Percentiles rank a stretch among this genome's conserved stretches.
Conservation (phyloP, 92 coral and sea anemone genomes). For the Zoanthus gigantus region DNA sequence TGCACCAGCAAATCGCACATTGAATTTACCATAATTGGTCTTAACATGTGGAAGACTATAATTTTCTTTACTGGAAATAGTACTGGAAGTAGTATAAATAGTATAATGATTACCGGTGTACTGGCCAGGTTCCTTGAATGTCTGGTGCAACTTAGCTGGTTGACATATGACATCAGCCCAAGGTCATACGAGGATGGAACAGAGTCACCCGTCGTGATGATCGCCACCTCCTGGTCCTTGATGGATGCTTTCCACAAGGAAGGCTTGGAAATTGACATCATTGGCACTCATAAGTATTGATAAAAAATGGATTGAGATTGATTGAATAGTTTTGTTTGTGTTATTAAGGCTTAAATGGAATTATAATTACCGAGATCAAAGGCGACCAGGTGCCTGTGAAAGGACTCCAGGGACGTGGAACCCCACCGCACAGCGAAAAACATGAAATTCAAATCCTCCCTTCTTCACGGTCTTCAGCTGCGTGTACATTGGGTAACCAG, state of each 20-base stretch:
- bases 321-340: neutral
- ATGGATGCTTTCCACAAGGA: slow-evolving; percentile 18
- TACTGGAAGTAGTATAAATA: no score
- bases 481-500: slow-evolving; percentile 61
- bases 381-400: slow-evolving; percentile 35
- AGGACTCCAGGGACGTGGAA: slow-evolving; percentile 39
- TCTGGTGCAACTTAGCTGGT: neutral
- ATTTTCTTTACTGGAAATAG: no score
- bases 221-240: slow-evolving; percentile 37
- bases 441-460: slow-evolving; percentile 3
- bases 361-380: neutral
- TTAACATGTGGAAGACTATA: no score
- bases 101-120: neutral
- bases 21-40: no score
- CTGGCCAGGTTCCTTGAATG: neutral
- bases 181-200: neutral
- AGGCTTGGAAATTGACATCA: slow-evolving; percentile 40
- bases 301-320: neutral
- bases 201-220: slow-evolving; percentile 1
- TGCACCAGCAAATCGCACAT: no score
- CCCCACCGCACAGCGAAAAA: slow-evolving; percentile 25
- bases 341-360: neutral
- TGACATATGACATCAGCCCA: neutral
- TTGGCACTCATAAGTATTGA: neutral
- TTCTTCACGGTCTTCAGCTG: slow-evolving; percentile 28